A percentile compares a stretch with the other conserved stretches of the same genome.
Conservation (phyloP, 2,797 vertebrate genomes). For the Syndactyla subalaris region DNA sequence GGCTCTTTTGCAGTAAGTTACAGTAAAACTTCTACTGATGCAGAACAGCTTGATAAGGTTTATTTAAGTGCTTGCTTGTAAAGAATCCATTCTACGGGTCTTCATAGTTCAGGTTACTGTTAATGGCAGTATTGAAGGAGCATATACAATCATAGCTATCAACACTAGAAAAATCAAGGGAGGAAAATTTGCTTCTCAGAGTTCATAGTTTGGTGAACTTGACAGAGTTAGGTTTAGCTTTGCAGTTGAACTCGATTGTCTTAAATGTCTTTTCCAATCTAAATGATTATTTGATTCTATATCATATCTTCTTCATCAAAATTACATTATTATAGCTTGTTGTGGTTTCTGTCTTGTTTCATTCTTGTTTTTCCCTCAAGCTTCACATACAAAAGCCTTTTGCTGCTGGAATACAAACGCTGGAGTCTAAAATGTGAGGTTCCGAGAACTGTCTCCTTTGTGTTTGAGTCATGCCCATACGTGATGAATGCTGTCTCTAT, state of each 20-base stretch:
- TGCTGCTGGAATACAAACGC: not conserved
- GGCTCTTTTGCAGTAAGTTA: not conserved
- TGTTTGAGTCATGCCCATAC: not conserved
- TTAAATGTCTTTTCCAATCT: not conserved
- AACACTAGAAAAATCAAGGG: not conserved
- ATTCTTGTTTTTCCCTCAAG: not conserved
- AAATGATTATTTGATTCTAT: not conserved
- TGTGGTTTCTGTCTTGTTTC: not conserved
- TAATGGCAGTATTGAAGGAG: not conserved
- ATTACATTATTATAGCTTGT: not conserved
- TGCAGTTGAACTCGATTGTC: not conserved
- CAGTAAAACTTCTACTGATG: not conserved
- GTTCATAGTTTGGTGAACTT: not conserved
- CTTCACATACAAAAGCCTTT: not conserved
- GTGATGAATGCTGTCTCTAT: not conserved
- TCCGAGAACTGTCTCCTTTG: not conserved
- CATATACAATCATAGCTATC: not conserved
- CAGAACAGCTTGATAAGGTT: not conserved
- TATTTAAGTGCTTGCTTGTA: not conserved
- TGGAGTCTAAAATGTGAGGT: not conserved
- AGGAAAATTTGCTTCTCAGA: not conserved
- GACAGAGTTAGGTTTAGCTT: not conserved
- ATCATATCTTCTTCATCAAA: not conserved
- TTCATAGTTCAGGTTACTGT: not conserved
- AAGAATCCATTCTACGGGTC: not conserved